Conservation (phyloP, 2,797 vertebrate genomes). For the Takifugu ocellatus region DNA sequence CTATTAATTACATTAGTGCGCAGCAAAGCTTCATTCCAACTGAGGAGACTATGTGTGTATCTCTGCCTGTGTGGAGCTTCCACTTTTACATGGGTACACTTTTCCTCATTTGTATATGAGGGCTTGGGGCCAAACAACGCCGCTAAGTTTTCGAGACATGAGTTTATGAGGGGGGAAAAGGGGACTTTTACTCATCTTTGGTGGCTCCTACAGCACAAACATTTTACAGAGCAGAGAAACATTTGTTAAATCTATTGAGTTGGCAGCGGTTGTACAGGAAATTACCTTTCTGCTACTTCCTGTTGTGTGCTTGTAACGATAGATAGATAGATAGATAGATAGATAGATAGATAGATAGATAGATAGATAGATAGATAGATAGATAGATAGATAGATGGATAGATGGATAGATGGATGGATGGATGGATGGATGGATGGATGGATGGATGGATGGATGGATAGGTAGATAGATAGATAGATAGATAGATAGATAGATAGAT, state of each 20-base stretch:
- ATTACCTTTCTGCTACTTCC: constrained; percentile 32
- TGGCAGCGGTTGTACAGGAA: constrained; percentile 36
- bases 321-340: too few relatives aligned
- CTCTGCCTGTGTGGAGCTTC: constrained; percentile 6
- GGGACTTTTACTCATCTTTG: constrained; percentile 40
- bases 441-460: too few relatives aligned
- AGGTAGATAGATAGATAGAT: constrained; percentile 20
- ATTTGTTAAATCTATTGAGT: constrained; percentile 60
- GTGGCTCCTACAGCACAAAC: constrained; percentile 27
- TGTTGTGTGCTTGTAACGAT: constrained; percentile 22
- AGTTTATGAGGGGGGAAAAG: constrained; percentile 49
- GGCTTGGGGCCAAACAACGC: constrained; percentile 71
- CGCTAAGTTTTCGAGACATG: constrained; percentile 58
- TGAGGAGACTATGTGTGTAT: constrained; percentile 57
- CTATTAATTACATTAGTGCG: constrained; percentile 82
- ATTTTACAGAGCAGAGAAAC: constrained; percentile 49
- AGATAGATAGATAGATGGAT: constrained; percentile 7
- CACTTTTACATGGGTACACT: constrained; percentile 51
- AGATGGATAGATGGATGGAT: background rate
- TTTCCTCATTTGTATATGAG: constrained; percentile 74
- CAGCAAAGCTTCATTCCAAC: constrained; percentile 70
- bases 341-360: too few relatives aligned
- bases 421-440: constrained; percentile 10
- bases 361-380: constrained; percentile 20
- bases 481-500: constrained; percentile 7